Evolutionary conservation across 2,113 vertebrate genomes (phyloP).

Genomic region (Petrocephalus zakoni): DNA sequence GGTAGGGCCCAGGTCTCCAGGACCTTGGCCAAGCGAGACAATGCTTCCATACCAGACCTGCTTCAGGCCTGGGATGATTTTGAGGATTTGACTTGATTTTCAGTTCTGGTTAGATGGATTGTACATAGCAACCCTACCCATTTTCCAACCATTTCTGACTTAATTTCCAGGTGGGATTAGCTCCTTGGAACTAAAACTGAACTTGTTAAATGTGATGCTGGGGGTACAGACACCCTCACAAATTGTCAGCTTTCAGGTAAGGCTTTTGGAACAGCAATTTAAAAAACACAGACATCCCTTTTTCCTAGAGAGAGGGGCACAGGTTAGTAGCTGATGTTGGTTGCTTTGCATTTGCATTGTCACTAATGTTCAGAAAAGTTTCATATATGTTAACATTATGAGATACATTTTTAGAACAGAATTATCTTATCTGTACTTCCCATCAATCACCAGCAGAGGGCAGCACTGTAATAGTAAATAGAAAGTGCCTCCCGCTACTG

Average conservation of each 20-base stretch:
- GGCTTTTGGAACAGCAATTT: background rate
- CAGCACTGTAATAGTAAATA: conserved; percentile 35
- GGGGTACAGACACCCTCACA: background rate
- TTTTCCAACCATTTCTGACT: background rate
- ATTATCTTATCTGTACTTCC: background rate
- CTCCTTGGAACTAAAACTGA: background rate
- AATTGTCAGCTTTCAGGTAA: background rate
- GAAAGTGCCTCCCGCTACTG: background rate
- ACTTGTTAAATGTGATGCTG: background rate
- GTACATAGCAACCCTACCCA: background rate
- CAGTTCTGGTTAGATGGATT: background rate
- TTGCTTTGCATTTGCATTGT: too few relatives aligned
- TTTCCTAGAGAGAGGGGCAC: too few relatives aligned
- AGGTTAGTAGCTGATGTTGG: too few relatives aligned
- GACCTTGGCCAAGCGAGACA: background rate
- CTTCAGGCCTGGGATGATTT: background rate
- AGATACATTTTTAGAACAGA: background rate
- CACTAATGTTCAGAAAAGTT: too few relatives aligned
- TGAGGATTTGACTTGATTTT: background rate
- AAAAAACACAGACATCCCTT: background rate
- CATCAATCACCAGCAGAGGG: conserved; percentile 42
- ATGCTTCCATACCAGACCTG: background rate
- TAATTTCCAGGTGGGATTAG: background rate
- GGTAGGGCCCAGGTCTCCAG: background rate
- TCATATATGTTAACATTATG: background rate